These are phyloP conservation scores for Mesocricetus auratus DNA, from an alignment of 2,113 vertebrate species.

Conservation along the genomic window DNA sequence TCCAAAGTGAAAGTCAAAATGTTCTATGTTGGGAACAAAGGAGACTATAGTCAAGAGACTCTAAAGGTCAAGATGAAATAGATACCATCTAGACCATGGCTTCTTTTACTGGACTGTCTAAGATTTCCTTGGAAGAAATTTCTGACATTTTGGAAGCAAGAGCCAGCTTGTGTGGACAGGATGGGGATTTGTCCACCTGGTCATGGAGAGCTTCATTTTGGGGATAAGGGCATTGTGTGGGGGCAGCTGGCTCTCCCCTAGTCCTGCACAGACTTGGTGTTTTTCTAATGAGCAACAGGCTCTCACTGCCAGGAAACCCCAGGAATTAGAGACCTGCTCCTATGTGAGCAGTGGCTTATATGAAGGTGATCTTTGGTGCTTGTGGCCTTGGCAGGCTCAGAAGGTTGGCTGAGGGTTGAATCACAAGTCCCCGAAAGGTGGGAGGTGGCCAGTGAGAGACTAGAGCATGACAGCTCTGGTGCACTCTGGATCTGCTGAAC, in stretches of 20 bases:
- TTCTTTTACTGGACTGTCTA: background rate
- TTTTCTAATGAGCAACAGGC: conserved; percentile 86
- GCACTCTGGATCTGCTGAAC: background rate
- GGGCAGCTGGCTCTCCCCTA: conserved; percentile 77
- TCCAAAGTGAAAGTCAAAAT: conserved; percentile 19
- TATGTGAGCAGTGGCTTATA: conserved; percentile 75
- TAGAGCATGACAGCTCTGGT: background rate
- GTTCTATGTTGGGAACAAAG: background rate
- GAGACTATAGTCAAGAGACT: background rate
- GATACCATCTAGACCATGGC: background rate
- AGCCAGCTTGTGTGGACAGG: background rate
- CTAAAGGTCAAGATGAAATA: background rate
- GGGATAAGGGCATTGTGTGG: conserved; percentile 79
- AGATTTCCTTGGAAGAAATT: conserved; percentile 22
- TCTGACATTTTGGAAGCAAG: background rate
- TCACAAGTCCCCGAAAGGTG: background rate
- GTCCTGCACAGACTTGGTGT: conserved; percentile 82
- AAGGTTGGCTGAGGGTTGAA: background rate
- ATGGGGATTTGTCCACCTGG: conserved; percentile 15
- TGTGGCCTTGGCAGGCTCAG: conserved; percentile 45
- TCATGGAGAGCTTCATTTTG: conserved; percentile 86
- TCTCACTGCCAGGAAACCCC: conserved; percentile 86
- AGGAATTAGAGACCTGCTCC: conserved; percentile 84
- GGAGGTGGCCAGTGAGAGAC: background rate
- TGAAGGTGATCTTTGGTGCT: conserved; percentile 51